A percentile compares a stretch with the other conserved stretches of the same genome.
phyloP scores from a whole-genome alignment of 1,140 invertebrate species.

The Lasioglossum albipes region DNA sequence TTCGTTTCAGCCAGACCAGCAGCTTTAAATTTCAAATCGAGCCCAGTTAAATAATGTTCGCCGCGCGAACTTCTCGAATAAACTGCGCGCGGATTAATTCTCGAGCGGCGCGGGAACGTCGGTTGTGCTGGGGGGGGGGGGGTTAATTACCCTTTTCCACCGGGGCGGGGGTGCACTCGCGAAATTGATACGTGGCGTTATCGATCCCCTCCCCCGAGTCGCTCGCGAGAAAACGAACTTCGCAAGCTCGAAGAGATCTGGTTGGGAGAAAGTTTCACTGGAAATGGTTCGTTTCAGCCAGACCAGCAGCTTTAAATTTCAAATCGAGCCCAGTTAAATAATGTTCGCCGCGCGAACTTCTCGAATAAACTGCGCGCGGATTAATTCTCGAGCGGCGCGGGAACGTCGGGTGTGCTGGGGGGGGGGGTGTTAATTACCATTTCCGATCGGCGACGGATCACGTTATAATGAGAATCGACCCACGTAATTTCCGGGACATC shows the following conservation, averaged over 20 bases:
- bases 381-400: background rate
- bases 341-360: conserved; percentile 17
- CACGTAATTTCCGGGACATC: background rate
- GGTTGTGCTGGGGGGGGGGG: too few relatives aligned
- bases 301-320: conserved; percentile 6
- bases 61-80: conserved; percentile 27
- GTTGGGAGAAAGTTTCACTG: background rate
- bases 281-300: background rate
- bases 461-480: background rate
- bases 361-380: conserved; percentile 22
- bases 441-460: background rate
- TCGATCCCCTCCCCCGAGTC: background rate
- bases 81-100: conserved; percentile 26
- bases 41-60: conserved; percentile 21
- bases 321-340: conserved; percentile 22
- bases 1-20: too few relatives aligned
- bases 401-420: too few relatives aligned
- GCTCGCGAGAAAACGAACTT: conserved; percentile 16
- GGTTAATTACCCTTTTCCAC: too few relatives aligned
- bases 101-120: too few relatives aligned
- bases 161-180: background rate
- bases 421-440: conserved; percentile 19
- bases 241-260: background rate
- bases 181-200: conserved; percentile 23
- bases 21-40: conserved; percentile 22